Evolutionary conservation across 2,888 invertebrate genomes (phyloP), one percentile per base, ranked within the genome.

Genomic region (Mamestra brassicae): DNA sequence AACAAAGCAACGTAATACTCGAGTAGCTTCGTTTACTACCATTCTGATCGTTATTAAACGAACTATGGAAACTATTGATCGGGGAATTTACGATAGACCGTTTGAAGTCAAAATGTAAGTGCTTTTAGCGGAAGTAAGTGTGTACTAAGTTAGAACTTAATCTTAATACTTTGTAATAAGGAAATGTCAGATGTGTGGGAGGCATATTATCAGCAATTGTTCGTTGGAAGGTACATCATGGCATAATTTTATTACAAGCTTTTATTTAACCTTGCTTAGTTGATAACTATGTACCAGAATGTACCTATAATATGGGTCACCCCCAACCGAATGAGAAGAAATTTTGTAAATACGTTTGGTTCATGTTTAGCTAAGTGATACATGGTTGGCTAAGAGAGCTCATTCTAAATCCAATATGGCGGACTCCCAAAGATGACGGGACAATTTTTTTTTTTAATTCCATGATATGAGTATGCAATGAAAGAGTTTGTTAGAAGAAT

Each of bases 31-130:
- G 65, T 78, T 76, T 82, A 75, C 69, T 68, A 62, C 85, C 60
- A 81, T 77, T 77, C 36, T 85, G 71, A 72, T 82, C 82, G 78
- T 85, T 81, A 81, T 69, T 82, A 85, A 69, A 76, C 62, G 63
- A 85, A 72, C 71, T 85, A 85, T 68, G 68, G 71, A 15, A 72
- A 85, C 82, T 82, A 85, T 81, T 66, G 78, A 77, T 66, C 78
- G 71, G 36, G 8, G 65, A 70, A 81, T 82, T 78, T 71, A 58
- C 67, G 68, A 77, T 54, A 52, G 58, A 68, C 72, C 82, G 73
- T 85, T 57, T 64, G n/a, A 70, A 54, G 63, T 71, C 65, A 71
- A 76, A 84, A 71, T 71, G 10, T 58, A 60, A 55, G 64, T 63
- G 66, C 65, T 69, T 45, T 61, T 26, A 38, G 13, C 2, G 26